Evolutionary conservation across 2,113 vertebrate species (phyloP), one percentile per base, ranked within the genome.

Genomic region (Heliornis fulica): DNA sequence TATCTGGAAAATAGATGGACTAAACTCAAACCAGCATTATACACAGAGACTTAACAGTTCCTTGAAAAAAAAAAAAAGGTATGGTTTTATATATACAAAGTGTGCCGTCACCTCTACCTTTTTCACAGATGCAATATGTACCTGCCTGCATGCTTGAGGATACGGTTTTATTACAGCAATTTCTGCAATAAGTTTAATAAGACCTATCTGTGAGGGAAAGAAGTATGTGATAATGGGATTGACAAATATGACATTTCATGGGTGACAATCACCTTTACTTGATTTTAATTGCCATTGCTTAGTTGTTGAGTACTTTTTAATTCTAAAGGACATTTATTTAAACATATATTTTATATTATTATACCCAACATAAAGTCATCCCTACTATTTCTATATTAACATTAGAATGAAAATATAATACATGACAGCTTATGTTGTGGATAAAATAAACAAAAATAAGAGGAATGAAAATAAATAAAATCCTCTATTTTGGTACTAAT

Each of bases 351-450:
- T 89, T 66, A 4, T 53, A 18, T 46, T 64, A 20, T 60, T 56
- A 34, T 56, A 50, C 4, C 2, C 4, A 15, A 14, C 25, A 45
- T 64, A 40, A 85, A 72, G 11, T 43, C 48, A 77, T 16, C 5
- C 2, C 15, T 77, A 10, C 11, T 69, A 57, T 76, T 89, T 34
- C 14, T 69, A 69, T 25, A 75, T 56, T 43, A 78, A 19, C 6
- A 18, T 10, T 32, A 40, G 7, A 76, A 83, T 43, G 7, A 93
- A 76, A 79, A 79, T n/a, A 16, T 12, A 51, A 75, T 78, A 26
- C 1, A 12, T 18, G 1, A 32, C 2, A 1, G 6, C 2, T 63
- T 61, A 10, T 20, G 4, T 12, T 32, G 15, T 57, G 19, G 8
- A 83, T 83, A 11, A 1, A n/a, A 90, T 64, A 66, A 61, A 50